A percentile compares a stretch with the other conserved stretches of the same genome.
Conservation (phyloP, 2,888 invertebrate species). For the Cyclophora punctaria region DNA sequence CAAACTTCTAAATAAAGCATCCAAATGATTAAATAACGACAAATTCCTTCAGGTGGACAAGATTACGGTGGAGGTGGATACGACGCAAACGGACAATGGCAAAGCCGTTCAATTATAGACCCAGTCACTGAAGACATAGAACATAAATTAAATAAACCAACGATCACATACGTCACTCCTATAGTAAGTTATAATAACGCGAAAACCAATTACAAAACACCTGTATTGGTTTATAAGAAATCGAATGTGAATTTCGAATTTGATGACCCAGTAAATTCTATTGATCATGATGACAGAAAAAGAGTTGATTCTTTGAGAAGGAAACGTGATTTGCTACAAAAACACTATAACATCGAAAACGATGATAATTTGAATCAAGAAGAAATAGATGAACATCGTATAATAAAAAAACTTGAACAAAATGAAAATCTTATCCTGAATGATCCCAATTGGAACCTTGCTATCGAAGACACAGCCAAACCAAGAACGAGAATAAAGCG, state of each 20-base stretch:
- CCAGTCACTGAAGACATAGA: slow-evolving; percentile 18
- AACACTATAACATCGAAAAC: not conserved
- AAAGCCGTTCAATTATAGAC: slow-evolving; percentile 53
- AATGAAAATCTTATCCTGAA: too few relatives aligned
- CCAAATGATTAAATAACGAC: slow-evolving; percentile 24
- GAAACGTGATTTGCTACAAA: not conserved
- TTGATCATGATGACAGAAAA: not conserved
- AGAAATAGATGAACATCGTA: not conserved
- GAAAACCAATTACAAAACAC: slow-evolving; percentile 11
- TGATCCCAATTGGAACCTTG: too few relatives aligned
- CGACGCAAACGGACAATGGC: slow-evolving; percentile 68
- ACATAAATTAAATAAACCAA: slow-evolving; percentile 34
- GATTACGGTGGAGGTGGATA: slow-evolving; percentile 52
- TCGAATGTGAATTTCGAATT: slow-evolving; percentile 17
- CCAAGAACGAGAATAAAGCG: slow-evolving; percentile 38
- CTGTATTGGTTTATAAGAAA: slow-evolving; percentile 16
- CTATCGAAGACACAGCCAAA: not conserved
- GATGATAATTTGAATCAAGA: not conserved
- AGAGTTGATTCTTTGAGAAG: not conserved
- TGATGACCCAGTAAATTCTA: slow-evolving; percentile 2
- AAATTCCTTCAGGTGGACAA: slow-evolving; percentile 49
- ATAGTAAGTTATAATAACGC: slow-evolving; percentile 25
- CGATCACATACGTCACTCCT: slow-evolving; percentile 40
- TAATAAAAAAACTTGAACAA: not conserved
- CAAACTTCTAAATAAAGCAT: slow-evolving; percentile 6